Evolutionary conservation across 1,140 invertebrate genomes (phyloP).

Genomic region (Trichonephila clavata): DNA sequence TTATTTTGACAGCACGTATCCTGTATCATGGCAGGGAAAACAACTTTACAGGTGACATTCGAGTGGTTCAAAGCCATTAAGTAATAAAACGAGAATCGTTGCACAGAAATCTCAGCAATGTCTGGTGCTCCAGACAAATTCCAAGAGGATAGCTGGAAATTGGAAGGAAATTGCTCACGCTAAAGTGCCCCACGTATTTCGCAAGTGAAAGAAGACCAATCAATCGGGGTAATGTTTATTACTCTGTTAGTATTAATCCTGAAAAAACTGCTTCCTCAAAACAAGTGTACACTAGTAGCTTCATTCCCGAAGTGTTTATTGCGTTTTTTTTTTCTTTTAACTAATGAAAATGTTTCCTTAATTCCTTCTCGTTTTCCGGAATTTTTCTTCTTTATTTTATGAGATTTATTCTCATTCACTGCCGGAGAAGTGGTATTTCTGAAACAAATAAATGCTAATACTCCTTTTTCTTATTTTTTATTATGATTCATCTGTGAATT

Average conservation of each 20-base stretch:
- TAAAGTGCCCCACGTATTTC: slow-evolving; percentile 1
- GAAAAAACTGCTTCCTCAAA: too few relatives aligned
- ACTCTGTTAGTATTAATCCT: not conserved
- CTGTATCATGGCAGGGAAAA: not conserved
- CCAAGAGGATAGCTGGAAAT: not conserved
- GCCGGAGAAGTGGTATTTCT: too few relatives aligned
- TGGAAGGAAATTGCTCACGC: not conserved
- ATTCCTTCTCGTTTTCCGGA: too few relatives aligned
- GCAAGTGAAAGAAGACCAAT: not conserved
- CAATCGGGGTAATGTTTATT: not conserved
- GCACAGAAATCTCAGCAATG: not conserved
- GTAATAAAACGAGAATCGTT: not conserved
- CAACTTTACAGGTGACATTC: slow-evolving; percentile 23
- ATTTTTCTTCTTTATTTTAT: too few relatives aligned
- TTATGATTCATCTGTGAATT: too few relatives aligned
- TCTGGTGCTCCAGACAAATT: not conserved
- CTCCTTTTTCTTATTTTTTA: too few relatives aligned
- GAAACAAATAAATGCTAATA: too few relatives aligned
- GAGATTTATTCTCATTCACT: too few relatives aligned
- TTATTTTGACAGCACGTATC: slow-evolving; percentile 24
- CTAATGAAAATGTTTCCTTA: too few relatives aligned
- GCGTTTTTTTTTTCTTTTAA: too few relatives aligned
- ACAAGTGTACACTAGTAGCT: too few relatives aligned
- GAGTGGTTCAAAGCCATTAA: not conserved
- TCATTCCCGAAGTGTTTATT: too few relatives aligned